Conservation (phyloP, 2,797 vertebrate species). For the Cichlasoma orientale region DNA sequence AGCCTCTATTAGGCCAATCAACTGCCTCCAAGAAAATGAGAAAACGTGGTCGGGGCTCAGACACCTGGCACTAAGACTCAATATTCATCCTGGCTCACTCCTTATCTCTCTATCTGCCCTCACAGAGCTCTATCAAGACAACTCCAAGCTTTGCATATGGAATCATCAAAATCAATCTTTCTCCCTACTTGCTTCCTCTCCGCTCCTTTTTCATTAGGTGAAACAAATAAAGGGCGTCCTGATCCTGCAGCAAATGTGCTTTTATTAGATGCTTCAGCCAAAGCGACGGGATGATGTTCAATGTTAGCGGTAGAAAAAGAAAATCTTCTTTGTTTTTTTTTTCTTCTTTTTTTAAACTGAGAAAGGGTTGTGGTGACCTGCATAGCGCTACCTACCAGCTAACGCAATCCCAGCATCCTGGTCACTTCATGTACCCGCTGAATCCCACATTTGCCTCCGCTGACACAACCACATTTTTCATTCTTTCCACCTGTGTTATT, state of each 20-base stretch:
- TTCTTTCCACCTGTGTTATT: slow-evolving; percentile 57
- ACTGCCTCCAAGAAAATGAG: slow-evolving; percentile 64
- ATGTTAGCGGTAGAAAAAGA: too few relatives aligned
- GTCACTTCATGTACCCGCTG: slow-evolving; percentile 44
- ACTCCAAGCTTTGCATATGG: slow-evolving; percentile 68
- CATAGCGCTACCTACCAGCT: slow-evolving; percentile 43
- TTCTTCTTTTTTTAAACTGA: slow-evolving; percentile 17
- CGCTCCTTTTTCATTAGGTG: slow-evolving; percentile 73
- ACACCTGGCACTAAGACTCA: slow-evolving; percentile 73
- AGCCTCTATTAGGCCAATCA: slow-evolving; percentile 71
- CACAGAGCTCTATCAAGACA: slow-evolving; percentile 55
- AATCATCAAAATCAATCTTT: slow-evolving; percentile 75
- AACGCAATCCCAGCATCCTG: slow-evolving; percentile 54
- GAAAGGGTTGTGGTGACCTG: slow-evolving; percentile 48
- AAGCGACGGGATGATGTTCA: slow-evolving; percentile 44
- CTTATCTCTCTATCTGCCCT: slow-evolving; percentile 57
- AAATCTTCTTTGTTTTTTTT: slow-evolving; percentile 20
- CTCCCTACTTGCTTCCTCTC: slow-evolving; percentile 64
- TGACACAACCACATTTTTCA: slow-evolving; percentile 45
- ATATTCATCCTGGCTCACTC: slow-evolving; percentile 44
- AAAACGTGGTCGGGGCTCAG: slow-evolving; percentile 60
- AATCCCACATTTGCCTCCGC: slow-evolving; percentile 43
- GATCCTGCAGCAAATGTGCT: slow-evolving; percentile 73
- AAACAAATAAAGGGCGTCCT: slow-evolving; percentile 76
- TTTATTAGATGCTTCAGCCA: slow-evolving; percentile 75